A percentile compares a stretch with the other conserved stretches of the same genome.
These are phyloP conservation scores for Erpobdella octoculata DNA, from an alignment of 2,888 invertebrate species.

Conservation along the genomic window DNA sequence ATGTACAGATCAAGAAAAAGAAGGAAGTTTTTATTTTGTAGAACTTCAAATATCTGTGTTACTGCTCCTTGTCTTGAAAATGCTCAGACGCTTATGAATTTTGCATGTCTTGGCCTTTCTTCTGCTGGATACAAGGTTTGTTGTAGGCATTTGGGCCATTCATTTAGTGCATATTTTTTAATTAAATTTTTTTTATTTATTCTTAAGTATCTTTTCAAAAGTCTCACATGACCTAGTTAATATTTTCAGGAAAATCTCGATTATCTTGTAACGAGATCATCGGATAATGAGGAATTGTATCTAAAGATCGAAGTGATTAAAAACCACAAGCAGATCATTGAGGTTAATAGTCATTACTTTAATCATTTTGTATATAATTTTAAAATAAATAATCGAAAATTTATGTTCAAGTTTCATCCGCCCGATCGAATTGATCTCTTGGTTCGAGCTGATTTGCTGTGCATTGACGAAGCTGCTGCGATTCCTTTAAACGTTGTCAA, in stretches of 20 bases:
- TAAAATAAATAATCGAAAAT: not conserved
- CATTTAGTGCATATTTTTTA: conserved; percentile 3
- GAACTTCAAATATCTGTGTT: conserved; percentile 87
- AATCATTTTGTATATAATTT: not conserved
- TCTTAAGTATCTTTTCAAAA: no score
- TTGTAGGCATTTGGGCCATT: no score
- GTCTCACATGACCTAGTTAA: not conserved
- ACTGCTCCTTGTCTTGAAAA: conserved; percentile 97
- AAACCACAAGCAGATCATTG: conserved; percentile 1
- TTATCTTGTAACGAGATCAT: not conserved
- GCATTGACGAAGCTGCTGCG: conserved; percentile 97
- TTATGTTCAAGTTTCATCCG: not conserved
- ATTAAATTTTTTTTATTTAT: not conserved
- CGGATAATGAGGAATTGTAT: not conserved
- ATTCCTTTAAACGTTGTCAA: conserved; percentile 89
- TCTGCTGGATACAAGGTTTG: conserved; percentile 71
- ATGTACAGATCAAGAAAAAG: no score
- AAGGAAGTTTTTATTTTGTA: no score
- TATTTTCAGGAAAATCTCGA: conserved; percentile 4
- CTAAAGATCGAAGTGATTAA: not conserved
- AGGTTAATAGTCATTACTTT: not conserved
- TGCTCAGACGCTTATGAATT: conserved; percentile 90
- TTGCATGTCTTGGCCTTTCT: conserved; percentile 88
- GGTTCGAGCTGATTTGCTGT: conserved; percentile 64
- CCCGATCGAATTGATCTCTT: conserved; percentile 2